Evolutionary conservation across 2,797 vertebrate species (phyloP), one percentile per base, ranked within the genome.

Genomic region (Zenarchopterus dispar): DNA sequence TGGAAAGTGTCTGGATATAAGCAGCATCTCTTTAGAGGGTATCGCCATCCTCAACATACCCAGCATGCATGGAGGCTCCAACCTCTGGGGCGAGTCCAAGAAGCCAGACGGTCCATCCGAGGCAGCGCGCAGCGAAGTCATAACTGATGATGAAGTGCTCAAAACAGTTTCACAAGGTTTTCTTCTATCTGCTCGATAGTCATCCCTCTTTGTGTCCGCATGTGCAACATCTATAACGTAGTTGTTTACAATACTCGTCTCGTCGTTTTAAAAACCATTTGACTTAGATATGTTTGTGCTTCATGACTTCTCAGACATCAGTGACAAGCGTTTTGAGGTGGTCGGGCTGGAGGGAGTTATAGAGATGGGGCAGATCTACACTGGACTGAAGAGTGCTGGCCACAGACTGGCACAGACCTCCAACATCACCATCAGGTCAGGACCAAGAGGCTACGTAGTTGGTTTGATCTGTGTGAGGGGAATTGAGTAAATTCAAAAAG

Each of bases 331-430:
- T 26, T 70, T 98, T 73, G 97, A 98, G 90, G 94, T 98, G 62
- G 95, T 98, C 33, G 96, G 96, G 24, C 87, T 98, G 78, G 96
- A 96, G 31, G 95, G 96, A 21, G 96, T 80, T 21, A 92, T 98
- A 8, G 96, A 97, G 81, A 97, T 98, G 95, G 97, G 97, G 26
- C 96, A 97, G 88, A 97, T 98, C 84, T 98, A 98, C 78, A 96
- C 96, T 0, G 95, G 93, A 13, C 85, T 97, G 72, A 97, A 97
- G 91, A 97, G 81, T 0, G 95, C 95, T 0, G 95, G 96, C 10
- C 94, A 77, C 65, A 90, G 96, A 33, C 89, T 98, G 80, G 96
- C 96, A 48, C 96, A 96, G 80, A 93, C 96, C 23, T 95, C 95
- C 1, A 92, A 95, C 75, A 93, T 98, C 66, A 97, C 93, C 36